phyloP scores from a whole-genome alignment of 2,888 invertebrate genomes.

The Microchrysa polita region DNA sequence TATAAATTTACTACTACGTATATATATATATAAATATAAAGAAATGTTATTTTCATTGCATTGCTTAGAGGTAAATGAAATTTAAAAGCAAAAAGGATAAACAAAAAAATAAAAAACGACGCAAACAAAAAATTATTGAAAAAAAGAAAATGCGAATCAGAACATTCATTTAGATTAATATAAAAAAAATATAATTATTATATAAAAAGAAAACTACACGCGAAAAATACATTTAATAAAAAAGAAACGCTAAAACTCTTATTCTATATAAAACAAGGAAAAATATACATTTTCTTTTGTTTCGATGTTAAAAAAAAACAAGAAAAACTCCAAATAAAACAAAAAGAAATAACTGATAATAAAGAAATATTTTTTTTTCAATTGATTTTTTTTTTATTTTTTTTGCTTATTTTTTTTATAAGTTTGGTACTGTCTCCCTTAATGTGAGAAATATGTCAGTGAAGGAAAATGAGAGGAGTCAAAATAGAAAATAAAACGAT shows the following conservation, averaged over 20 bases:
- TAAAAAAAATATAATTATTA: background rate
- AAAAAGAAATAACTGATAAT: conserved; percentile 24
- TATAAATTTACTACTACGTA: conserved; percentile 22
- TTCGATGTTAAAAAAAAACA: conserved; percentile 30
- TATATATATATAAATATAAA: conserved; percentile 18
- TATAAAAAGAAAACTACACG: too few relatives aligned
- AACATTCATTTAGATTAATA: conserved; percentile 15
- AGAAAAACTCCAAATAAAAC: conserved; percentile 28
- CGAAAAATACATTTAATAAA: background rate
- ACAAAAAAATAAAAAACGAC: conserved; percentile 17
- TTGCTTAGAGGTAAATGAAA: conserved; percentile 1
- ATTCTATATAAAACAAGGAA: conserved; percentile 1
- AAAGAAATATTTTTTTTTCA: conserved; percentile 1
- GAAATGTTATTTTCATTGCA: conserved; percentile 1
- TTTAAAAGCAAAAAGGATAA: background rate
- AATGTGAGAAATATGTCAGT: too few relatives aligned
- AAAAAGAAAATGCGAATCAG: conserved; percentile 12
- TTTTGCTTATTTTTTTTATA: background rate
- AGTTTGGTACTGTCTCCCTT: too few relatives aligned
- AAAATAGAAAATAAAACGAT: too few relatives aligned
- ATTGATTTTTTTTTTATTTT: background rate
- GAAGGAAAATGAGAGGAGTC: too few relatives aligned
- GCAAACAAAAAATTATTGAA: conserved; percentile 19
- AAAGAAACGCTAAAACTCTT: background rate
- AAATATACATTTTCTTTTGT: conserved; percentile 25